phyloP scores from a whole-genome alignment of 2,888 invertebrate species.

The Augochlorella aurata region DNA sequence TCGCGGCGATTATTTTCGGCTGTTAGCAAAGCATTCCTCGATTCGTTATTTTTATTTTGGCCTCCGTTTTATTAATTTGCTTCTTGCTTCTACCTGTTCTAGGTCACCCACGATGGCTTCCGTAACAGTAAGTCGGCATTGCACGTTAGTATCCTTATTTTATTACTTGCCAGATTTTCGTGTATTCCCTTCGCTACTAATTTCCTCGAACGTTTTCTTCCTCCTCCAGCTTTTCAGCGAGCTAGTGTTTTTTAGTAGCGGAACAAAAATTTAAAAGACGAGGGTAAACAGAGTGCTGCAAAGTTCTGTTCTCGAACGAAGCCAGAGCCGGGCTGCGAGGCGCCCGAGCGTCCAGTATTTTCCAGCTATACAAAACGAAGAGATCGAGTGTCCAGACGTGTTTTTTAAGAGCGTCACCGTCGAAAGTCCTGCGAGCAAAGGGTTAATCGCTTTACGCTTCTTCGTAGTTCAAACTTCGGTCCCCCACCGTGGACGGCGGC shows the following conservation, averaged over 20 bases:
- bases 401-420: conserved; percentile 9
- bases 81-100: neutral
- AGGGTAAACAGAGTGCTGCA: neutral
- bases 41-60: neutral
- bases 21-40: neutral
- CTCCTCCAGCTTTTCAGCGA: neutral
- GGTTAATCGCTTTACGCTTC: conserved; percentile 26
- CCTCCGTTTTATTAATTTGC: neutral
- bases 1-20: neutral
- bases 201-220: no score
- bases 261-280: neutral
- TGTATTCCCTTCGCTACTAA: neutral
- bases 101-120: neutral
- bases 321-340: neutral
- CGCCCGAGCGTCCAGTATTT: neutral
- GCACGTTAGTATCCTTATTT: neutral
- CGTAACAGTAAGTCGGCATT: neutral
- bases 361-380: neutral
- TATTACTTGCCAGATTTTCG: neutral
- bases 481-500: neutral
- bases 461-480: conserved; percentile 8
- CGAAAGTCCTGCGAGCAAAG: conserved; percentile 19
- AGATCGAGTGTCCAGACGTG: neutral
- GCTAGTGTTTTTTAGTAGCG: neutral
- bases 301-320: neutral